Percentiles rank a stretch among this genome's conserved stretches.
Evolutionary conservation across 2,888 invertebrate genomes (phyloP).

Genomic region (Pseudococcus viburni): DNA sequence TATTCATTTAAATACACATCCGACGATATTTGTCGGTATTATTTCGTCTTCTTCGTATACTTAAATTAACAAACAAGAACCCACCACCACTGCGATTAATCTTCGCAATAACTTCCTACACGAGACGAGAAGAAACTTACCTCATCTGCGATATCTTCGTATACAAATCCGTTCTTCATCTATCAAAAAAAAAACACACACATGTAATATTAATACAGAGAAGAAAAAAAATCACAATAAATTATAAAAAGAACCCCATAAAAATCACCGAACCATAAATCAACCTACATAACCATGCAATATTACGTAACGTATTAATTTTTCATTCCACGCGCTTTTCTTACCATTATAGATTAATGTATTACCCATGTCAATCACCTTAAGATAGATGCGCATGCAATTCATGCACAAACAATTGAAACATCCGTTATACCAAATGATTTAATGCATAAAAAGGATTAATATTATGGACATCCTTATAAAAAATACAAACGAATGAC

Average conservation of each 20-base stretch:
- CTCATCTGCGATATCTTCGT: not conserved
- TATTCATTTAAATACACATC: no score
- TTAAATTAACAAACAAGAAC: no score
- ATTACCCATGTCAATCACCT: conserved; percentile 38
- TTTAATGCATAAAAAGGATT: conserved; percentile 28
- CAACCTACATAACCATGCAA: conserved; percentile 44
- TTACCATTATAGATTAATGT: conserved; percentile 28
- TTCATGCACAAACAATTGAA: conserved; percentile 24
- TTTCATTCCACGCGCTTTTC: conserved; percentile 40
- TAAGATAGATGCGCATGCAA: conserved; percentile 35
- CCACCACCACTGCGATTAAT: not conserved
- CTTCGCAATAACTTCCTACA: conserved; percentile 14
- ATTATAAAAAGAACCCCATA: conserved; percentile 47
- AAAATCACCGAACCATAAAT: conserved; percentile 34
- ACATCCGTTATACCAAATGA: conserved; percentile 35
- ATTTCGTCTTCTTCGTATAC: no score
- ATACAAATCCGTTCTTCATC: conserved; percentile 19
- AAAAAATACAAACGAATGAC: conserved; percentile 8
- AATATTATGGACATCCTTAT: conserved; percentile 25
- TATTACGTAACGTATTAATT: conserved; percentile 35
- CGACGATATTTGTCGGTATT: no score
- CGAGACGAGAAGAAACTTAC: conserved; percentile 1
- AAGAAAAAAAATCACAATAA: conserved; percentile 8
- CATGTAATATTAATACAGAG: not conserved
- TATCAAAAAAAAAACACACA: conserved; percentile 26